These are phyloP conservation scores for Lasaia peninsularis DNA, from an alignment of 1,140 invertebrate species.

Conservation along the genomic window DNA sequence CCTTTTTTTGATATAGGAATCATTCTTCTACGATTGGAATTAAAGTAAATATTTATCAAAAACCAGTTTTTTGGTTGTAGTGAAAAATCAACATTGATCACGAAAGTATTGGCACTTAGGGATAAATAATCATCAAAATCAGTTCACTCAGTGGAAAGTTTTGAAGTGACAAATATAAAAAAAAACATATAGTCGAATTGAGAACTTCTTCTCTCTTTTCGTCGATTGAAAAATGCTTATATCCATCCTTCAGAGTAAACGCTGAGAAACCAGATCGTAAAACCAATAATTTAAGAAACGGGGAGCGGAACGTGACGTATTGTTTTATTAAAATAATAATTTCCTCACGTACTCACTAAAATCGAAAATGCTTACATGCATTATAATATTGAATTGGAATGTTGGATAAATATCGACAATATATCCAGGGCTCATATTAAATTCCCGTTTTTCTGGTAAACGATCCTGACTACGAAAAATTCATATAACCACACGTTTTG, in stretches of 20 bases:
- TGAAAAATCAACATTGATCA: too few species aligned
- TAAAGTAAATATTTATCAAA: too few species aligned
- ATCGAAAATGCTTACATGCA: conserved; percentile 41
- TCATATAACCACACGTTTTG: conserved; percentile 70
- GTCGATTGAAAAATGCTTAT: too few species aligned
- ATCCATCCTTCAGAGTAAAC: too few species aligned
- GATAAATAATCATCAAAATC: too few species aligned
- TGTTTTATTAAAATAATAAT: conserved; percentile 19
- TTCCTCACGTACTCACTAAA: conserved; percentile 36
- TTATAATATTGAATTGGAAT: conserved; percentile 55
- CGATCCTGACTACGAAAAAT: conserved; percentile 67
- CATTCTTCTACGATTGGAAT: too few species aligned
- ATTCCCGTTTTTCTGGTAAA: conserved; percentile 69
- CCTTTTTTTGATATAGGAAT: too few species aligned
- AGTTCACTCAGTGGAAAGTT: too few species aligned
- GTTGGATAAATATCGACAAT: conserved; percentile 69
- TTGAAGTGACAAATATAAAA: too few species aligned
- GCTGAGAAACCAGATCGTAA: neutral
- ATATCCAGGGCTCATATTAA: conserved; percentile 65
- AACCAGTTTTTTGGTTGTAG: too few species aligned
- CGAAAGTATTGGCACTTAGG: too few species aligned
- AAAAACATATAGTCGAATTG: neutral
- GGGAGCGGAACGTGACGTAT: neutral
- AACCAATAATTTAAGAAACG: neutral
- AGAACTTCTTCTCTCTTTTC: too few species aligned